phyloP scores from a whole-genome alignment of 2,113 vertebrate genomes.

The Oryzias javanicus region DNA sequence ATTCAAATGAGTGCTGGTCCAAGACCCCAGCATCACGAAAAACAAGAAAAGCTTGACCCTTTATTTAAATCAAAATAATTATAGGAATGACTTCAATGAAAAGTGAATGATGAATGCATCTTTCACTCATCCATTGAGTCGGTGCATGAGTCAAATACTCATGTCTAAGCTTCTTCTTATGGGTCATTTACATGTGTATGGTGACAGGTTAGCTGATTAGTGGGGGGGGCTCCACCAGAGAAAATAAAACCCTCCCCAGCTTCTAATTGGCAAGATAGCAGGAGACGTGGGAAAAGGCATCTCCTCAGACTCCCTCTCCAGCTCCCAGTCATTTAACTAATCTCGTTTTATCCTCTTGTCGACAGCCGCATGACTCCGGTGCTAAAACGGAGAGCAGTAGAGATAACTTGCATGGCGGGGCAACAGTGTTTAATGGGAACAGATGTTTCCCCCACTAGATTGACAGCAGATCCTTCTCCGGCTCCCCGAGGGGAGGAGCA shows the following conservation, averaged over 20 bases:
- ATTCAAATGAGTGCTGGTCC: no score
- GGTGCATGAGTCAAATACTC: no score
- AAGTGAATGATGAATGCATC: no score
- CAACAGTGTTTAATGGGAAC: slow-evolving; percentile 70
- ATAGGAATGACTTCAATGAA: no score
- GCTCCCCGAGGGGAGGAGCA: slow-evolving; percentile 52
- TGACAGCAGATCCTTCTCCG: slow-evolving; percentile 73
- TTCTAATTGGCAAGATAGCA: slow-evolving; percentile 65
- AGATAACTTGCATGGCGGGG: slow-evolving; percentile 67
- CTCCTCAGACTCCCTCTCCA: slow-evolving; percentile 26
- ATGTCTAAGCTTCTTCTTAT: slow-evolving; percentile 23
- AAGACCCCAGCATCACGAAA: no score
- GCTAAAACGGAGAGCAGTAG: slow-evolving; percentile 56
- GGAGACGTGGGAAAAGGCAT: slow-evolving; percentile 38
- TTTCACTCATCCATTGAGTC: neutral
- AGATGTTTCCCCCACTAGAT: slow-evolving; percentile 69
- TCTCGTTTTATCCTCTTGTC: slow-evolving; percentile 69
- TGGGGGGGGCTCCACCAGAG: slow-evolving; percentile 40
- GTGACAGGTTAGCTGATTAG: slow-evolving; percentile 41
- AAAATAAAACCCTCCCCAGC: slow-evolving; percentile 53
- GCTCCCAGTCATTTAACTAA: slow-evolving; percentile 71
- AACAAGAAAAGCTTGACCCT: no score
- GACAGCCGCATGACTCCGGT: slow-evolving; percentile 51
- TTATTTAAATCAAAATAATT: no score
- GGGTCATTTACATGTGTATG: slow-evolving; percentile 14